Base-by-base conservation (phyloP, 35 echinoderm and acorn worm genomes). In the Ophioderma brevispina region DNA sequence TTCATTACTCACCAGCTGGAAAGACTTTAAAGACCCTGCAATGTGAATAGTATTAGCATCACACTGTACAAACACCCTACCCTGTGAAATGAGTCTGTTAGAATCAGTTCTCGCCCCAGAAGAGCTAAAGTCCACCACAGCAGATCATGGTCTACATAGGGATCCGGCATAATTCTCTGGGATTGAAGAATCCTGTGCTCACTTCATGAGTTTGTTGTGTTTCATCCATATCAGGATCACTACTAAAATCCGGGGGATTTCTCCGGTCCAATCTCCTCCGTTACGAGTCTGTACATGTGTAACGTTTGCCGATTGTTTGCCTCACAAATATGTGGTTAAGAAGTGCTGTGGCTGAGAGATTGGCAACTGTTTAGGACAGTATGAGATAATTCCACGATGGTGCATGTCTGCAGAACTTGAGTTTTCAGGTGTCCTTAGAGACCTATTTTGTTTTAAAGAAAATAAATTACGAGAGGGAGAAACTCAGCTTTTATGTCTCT, bases 281-380 rank as follows among this genome's bases (percentile, higher is more conserved):
- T 85, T 59, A 85, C 83, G 3, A 55, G 83, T 75, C 52, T 52
- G 63, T 85, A 85, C 83, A 85, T 85, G 52, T 64, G 18, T 84
- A 36, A 35, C 10, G 10, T 30, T 6, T 70, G n/a, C n/a, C n/a
- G n/a, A n/a, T n/a, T n/a, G n/a, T n/a, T n/a, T n/a, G n/a, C n/a
- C n/a, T n/a, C n/a, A n/a, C n/a, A n/a, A n/a, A n/a, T n/a, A n/a
- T n/a, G n/a, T n/a, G n/a, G n/a, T n/a, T n/a, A n/a, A n/a, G n/a
- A n/a, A n/a, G n/a, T n/a, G n/a, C n/a, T n/a, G n/a, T n/a, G n/a
- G n/a, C n/a, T n/a, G n/a, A n/a, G n/a, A n/a, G n/a, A n/a, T n/a
- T n/a, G n/a, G n/a, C n/a, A n/a, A n/a, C n/a, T n/a, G n/a, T n/a
- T n/a, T n/a, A n/a, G n/a, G n/a, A n/a, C n/a, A n/a, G n/a, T n/a